phyloP scores from a whole-genome alignment of 1,140 invertebrate genomes.

The Meloidogyne chitwoodi region DNA sequence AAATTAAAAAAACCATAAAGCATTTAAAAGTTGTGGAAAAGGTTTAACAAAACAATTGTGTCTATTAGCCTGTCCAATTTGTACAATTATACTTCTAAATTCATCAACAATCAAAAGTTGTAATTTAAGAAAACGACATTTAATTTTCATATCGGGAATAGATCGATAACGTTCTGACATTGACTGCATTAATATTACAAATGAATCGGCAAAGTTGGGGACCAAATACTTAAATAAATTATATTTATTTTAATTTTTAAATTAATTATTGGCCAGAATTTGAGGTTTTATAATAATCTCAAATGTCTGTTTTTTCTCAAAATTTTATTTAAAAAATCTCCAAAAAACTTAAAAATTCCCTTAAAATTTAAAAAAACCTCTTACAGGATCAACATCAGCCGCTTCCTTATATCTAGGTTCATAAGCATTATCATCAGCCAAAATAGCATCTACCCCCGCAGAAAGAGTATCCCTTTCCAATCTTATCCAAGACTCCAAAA shows the following conservation, averaged over 20 bases:
- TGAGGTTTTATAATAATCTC: no score
- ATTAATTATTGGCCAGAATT: no score
- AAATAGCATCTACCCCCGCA: constrained; percentile 35
- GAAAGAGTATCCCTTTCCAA: constrained; percentile 40
- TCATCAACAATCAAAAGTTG: constrained; percentile 44
- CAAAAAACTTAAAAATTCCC: no score
- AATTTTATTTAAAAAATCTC: no score
- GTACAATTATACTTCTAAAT: constrained; percentile 38
- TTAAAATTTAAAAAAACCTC: not conserved
- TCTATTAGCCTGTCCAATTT: constrained; percentile 14
- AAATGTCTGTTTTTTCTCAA: no score
- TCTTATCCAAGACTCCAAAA: constrained; percentile 43
- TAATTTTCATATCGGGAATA: constrained; percentile 33
- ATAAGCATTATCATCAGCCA: constrained; percentile 31
- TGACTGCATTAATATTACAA: constrained; percentile 44
- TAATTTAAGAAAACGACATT: constrained; percentile 37
- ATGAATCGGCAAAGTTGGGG: constrained; percentile 46
- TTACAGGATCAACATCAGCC: constrained; percentile 22
- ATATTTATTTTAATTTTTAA: no score
- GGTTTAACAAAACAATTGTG: constrained; percentile 22
- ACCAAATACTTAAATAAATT: constrained; percentile 37
- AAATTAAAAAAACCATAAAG: constrained; percentile 9
- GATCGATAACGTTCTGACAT: constrained; percentile 40
- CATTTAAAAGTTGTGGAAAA: constrained; percentile 39
- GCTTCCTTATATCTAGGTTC: constrained; percentile 33